Evolutionary conservation across 2,888 invertebrate genomes (phyloP), one percentile per base, ranked within the genome.

Genomic region (Polyommatus iphigenia): DNA sequence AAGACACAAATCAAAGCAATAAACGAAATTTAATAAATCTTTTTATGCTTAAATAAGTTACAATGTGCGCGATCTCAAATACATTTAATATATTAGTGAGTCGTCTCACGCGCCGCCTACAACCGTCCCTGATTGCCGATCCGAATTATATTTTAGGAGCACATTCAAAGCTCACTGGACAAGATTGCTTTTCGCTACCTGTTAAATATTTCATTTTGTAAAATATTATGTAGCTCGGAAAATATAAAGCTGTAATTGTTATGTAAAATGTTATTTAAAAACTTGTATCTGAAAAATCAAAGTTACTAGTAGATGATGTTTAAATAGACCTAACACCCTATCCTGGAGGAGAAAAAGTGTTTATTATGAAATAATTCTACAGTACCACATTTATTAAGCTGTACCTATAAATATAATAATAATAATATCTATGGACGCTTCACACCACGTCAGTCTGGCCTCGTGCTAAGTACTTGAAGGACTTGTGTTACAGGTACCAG

Each of bases 121-220:
- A 94, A 94, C 94, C 88, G 92, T 84, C 87, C 88, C 91, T 94
- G 94, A 94, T 94, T 94, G 94, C 91, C 91, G 89, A 94, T 94
- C 93, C 92, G 89, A 94, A 94, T 94, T 93, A 94, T 94, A 94
- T 94, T 92, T 93, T 90, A 88, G 88, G 87, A 88, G 90, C 89
- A 91, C 91, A 93, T 93, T 91, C 93, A 92, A 91, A 92, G 89
- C 90, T 88, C 81, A 81, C 88, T 83, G 88, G 89, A 89, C 91
- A 90, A 92, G 92, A 92, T 92, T 91, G 91, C 90, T 85, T 87
- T 85, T 78, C 76, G 81, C 81, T 82, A 82, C 82, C 82, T 83
- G 82, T 81, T 84, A 83, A 83, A 83, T 84, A 82, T 83, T 83
- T 81, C 82, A 84, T 84, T 85, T 81, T 81, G 79, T 82, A 82